These are phyloP conservation scores for Tricholaema leucomelas DNA, from an alignment of 2,113 vertebrate species.

Conservation along the genomic window DNA sequence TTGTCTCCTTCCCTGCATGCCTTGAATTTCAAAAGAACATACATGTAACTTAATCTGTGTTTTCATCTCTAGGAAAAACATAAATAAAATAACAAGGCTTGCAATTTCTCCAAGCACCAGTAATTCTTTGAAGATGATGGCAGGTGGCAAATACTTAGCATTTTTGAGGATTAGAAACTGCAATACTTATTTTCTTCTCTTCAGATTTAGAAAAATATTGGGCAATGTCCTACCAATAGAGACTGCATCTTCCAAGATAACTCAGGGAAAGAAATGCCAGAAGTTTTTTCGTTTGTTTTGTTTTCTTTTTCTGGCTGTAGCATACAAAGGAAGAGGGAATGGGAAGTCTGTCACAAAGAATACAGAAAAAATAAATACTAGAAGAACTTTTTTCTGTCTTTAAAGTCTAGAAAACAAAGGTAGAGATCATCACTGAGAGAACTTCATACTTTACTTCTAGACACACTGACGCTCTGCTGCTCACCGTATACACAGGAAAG, in stretches of 20 bases:
- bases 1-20: background rate
- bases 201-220: background rate
- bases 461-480: fast-evolving
- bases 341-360: background rate
- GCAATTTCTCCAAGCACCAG: slow-evolving; percentile 5
- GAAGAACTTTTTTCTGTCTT: background rate
- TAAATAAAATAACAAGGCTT: background rate
- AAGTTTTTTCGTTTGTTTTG: background rate
- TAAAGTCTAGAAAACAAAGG: background rate
- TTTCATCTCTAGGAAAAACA: background rate
- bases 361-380: background rate
- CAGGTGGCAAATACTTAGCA: slow-evolving; percentile 12
- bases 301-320: background rate
- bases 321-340: background rate
- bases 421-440: background rate
- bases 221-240: background rate
- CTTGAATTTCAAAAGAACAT: background rate
- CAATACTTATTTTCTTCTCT: background rate
- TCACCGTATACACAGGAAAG: background rate
- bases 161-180: slow-evolving; percentile 1
- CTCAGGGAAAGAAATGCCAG: background rate
- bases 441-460: background rate
- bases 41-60: background rate
- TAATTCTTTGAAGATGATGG: background rate
- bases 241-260: background rate